These are phyloP conservation scores for Mustela nigripes DNA, from an alignment of 2,113 vertebrate genomes.

Conservation along the genomic window DNA sequence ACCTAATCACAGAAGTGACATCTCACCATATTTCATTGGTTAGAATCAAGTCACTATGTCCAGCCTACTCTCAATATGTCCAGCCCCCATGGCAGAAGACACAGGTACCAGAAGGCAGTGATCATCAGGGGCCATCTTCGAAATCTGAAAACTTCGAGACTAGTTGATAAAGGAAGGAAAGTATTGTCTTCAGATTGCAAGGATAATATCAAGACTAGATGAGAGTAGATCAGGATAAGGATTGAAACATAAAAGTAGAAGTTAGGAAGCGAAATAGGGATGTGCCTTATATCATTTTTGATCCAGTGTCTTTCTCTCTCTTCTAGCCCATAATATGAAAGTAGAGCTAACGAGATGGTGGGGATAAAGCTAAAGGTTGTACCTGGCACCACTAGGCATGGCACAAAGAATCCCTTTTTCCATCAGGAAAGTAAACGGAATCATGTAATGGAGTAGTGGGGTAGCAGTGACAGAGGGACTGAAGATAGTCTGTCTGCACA, in stretches of 20 bases:
- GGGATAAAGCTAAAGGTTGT: background rate
- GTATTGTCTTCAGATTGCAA: background rate
- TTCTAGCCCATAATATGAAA: background rate
- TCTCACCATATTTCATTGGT: background rate
- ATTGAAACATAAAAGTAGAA: background rate
- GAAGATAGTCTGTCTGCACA: background rate
- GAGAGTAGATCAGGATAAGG: background rate
- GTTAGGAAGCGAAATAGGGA: background rate
- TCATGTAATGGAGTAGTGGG: background rate
- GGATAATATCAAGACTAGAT: background rate
- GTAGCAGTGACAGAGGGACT: background rate
- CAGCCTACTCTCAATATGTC: background rate
- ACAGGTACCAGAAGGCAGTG: background rate
- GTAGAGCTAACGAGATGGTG: background rate
- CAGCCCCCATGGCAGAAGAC: background rate
- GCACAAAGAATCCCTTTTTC: background rate
- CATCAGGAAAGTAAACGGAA: background rate
- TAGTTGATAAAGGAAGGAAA: background rate
- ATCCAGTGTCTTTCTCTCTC: background rate
- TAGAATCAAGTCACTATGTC: background rate
- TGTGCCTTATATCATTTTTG: background rate
- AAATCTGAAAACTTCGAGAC: background rate
- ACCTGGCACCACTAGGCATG: rapidly evolving
- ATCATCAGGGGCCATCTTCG: background rate
- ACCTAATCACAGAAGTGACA: background rate